A percentile compares a stretch with the other conserved stretches of the same genome.
phyloP scores from a whole-genome alignment of 2,797 vertebrate species.

The Morelia viridis region DNA sequence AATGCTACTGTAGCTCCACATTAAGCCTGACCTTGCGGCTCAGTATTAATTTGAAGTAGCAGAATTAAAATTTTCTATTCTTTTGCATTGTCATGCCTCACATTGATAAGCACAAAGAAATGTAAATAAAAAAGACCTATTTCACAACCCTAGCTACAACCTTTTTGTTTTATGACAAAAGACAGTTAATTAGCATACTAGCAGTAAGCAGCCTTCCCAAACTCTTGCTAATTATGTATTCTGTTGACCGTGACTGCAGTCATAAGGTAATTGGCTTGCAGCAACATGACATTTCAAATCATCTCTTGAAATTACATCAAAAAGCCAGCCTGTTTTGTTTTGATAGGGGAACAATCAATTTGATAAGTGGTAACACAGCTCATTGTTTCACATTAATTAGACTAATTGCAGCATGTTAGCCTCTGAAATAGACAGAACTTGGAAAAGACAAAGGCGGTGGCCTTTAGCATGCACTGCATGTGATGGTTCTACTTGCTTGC shows the following conservation, averaged over 20 bases:
- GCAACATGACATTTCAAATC: constrained; percentile 93
- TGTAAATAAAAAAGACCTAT: constrained; percentile 83
- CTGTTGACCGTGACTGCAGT: constrained; percentile 86
- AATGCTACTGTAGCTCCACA: not conserved
- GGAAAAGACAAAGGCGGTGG: constrained; percentile 81
- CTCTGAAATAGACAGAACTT: constrained; percentile 83
- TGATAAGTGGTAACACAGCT: constrained; percentile 90
- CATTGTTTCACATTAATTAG: constrained; percentile 93
- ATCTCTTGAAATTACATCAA: constrained; percentile 91
- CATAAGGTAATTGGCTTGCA: constrained; percentile 90
- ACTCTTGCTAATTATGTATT: constrained; percentile 87
- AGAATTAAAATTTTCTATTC: constrained; percentile 76
- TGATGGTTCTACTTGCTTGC: constrained; percentile 73
- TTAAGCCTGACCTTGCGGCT: constrained; percentile 64
- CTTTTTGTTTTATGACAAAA: constrained; percentile 85
- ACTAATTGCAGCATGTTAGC: constrained; percentile 88
- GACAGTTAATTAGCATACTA: constrained; percentile 86
- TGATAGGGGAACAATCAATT: constrained; percentile 93
- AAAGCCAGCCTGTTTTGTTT: constrained; percentile 86
- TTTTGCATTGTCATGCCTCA: constrained; percentile 78
- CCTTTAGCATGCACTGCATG: constrained; percentile 74
- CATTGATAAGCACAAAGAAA: constrained; percentile 76
- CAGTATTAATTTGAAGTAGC: constrained; percentile 59
- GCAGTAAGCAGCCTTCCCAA: constrained; percentile 83
- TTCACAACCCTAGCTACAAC: constrained; percentile 73